Conservation (phyloP, 2,113 vertebrate species). For the Brachyistius frenatus region DNA sequence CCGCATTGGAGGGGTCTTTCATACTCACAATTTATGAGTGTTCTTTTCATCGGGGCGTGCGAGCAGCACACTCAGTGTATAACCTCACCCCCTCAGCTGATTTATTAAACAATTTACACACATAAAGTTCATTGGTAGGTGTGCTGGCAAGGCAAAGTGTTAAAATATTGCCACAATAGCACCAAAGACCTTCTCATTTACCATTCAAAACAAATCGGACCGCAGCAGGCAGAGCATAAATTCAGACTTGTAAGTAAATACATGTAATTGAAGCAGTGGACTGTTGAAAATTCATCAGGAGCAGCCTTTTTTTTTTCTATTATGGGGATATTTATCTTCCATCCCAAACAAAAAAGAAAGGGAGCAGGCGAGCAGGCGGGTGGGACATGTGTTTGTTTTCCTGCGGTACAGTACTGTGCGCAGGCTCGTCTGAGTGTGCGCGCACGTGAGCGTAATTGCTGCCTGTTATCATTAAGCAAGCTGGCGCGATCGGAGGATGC, state of each 20-base stretch:
- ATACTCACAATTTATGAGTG: conserved; percentile 54
- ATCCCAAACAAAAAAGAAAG: conserved; percentile 78
- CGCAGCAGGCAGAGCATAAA: conserved; percentile 78
- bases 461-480: conserved; percentile 76
- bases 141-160: conserved; percentile 48
- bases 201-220: conserved; percentile 79
- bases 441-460: conserved; percentile 64
- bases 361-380: conserved; percentile 51
- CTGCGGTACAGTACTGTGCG: conserved; percentile 38
- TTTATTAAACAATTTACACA: conserved; percentile 78
- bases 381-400: conserved; percentile 63
- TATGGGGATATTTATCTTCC: conserved; percentile 83
- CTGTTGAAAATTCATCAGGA: conserved; percentile 84
- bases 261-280: conserved; percentile 82
- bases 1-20: conserved; percentile 56
- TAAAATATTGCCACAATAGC: conserved; percentile 72
- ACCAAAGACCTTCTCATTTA: conserved; percentile 74
- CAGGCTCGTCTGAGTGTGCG: conserved; percentile 38
- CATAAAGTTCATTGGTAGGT: conserved; percentile 69
- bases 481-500: conserved; percentile 68
- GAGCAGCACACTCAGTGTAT: conserved; percentile 23
- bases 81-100: conserved; percentile 48
- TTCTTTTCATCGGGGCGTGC: conserved; percentile 40
- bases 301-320: conserved; percentile 74
- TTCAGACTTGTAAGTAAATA: conserved; percentile 84